Evolutionary conservation across 2,113 vertebrate genomes (phyloP), one percentile per base, ranked within the genome.

Genomic region (Baryphthengus martii): DNA sequence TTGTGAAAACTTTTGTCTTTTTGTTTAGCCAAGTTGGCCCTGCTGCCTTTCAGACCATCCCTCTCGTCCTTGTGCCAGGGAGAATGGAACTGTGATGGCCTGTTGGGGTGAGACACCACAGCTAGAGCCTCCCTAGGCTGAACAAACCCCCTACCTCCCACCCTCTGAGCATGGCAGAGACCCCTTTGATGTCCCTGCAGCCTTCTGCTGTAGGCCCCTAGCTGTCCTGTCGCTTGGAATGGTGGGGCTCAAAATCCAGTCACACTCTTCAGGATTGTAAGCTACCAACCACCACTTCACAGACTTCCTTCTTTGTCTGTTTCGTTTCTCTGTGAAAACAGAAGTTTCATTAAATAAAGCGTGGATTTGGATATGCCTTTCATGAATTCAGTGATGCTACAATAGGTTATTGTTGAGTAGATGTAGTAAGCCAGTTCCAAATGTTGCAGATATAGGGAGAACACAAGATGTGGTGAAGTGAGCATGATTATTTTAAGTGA

Each of bases 1-100:
- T 68, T 92, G 55, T 28, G 80, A 70, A 63, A 91, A 49, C 25
- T 26, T 82, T 52, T 53, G 73, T 88, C 72, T 40, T 26, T 44
- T 4, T 6, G 5, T 40, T 70, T 53, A 37, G n/a, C 49, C 0
- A 0, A 39, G 26, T 5, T 55, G 26, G 24, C 55, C 50, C 37
- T 70, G 76, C 72, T 62, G 40, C 58, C 15, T 12, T 44, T 81
- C 45, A 31, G 17, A 29, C 19, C 1, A 1, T 59, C 71, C 45
- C 42, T 42, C 31, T 49, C 4, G 1, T 18, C 23, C 45, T 66
- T 37, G 68, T 2, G 0, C 24, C 24, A 63, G 33, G 4, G 6
- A 49, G 18, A 67, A 13, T 0, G 1, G 65, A 26, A n/a, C 66
- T 67, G 26, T 15, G 17, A 2, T n/a, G 26, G 13, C 31, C 25